Conservation (phyloP, 37 sponge, comb jelly and placozoan genomes). For the Oscarella lobularis region DNA sequence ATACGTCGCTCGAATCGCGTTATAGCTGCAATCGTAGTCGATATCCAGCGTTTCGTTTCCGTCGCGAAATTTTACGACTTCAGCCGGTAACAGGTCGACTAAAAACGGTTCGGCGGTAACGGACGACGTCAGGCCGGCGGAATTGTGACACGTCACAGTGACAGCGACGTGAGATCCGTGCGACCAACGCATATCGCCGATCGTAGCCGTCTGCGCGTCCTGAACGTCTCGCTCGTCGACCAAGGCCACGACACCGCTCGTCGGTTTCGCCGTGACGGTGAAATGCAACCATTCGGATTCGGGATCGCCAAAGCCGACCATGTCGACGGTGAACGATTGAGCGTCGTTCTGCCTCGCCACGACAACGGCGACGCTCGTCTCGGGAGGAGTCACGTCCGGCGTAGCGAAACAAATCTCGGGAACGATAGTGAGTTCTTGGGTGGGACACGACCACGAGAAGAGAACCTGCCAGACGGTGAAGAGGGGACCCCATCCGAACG, state of each 20-base stretch:
- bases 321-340: not conserved
- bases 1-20: not conserved
- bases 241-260: not conserved
- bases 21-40: not conserved
- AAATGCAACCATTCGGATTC: not conserved
- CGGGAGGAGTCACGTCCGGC: not conserved
- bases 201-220: not conserved
- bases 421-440: not conserved
- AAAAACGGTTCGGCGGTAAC: constrained; percentile 2
- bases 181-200: not conserved
- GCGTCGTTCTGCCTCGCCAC: not conserved
- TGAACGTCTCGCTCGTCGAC: not conserved
- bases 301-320: not conserved
- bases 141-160: not conserved
- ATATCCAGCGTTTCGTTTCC: not conserved
- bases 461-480: not conserved
- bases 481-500: not conserved
- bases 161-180: constrained; percentile 1
- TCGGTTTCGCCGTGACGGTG: not conserved
- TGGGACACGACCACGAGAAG: not conserved
- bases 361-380: not conserved
- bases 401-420: not conserved
- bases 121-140: not conserved
- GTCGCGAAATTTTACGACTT: not conserved
- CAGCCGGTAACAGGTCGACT: not conserved